Percentiles rank a stretch among this genome's conserved stretches.
phyloP scores from a whole-genome alignment of 2,797 vertebrate genomes.

The Enteromius viviparus region DNA sequence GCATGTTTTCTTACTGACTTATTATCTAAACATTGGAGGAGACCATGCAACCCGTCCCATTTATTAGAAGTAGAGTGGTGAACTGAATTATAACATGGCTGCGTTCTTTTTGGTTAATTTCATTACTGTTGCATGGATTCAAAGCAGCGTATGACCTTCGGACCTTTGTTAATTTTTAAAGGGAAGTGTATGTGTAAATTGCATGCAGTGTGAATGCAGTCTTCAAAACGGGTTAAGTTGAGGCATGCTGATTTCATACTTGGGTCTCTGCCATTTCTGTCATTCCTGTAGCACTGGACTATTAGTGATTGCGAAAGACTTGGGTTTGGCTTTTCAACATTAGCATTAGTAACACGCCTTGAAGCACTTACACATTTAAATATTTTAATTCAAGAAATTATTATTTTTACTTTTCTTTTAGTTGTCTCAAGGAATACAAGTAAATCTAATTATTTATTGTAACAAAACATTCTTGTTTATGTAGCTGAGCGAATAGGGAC shows the following conservation, averaged over 20 bases:
- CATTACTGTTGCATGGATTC: neutral
- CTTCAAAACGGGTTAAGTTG: conserved; percentile 14
- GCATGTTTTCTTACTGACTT: neutral
- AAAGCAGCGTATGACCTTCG: neutral
- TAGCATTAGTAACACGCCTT: neutral
- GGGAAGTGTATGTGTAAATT: neutral
- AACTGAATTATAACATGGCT: neutral
- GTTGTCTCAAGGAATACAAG: neutral
- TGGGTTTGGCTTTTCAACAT: neutral
- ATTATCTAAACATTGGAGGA: neutral
- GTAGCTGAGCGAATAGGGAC: neutral
- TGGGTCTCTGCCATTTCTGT: conserved; percentile 9
- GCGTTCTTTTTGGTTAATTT: neutral
- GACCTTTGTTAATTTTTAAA: neutral
- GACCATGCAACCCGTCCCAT: neutral
- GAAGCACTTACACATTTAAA: neutral
- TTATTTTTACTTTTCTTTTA: too few species aligned
- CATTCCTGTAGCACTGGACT: neutral
- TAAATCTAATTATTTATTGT: neutral
- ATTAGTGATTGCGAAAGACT: neutral
- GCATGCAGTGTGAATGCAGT: neutral
- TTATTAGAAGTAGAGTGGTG: neutral
- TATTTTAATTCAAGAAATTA: neutral
- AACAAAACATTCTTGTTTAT: neutral
- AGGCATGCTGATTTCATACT: conserved; percentile 15